Base-by-base conservation (phyloP, 2,113 vertebrate genomes). In the Sylvicapra grimmia region DNA sequence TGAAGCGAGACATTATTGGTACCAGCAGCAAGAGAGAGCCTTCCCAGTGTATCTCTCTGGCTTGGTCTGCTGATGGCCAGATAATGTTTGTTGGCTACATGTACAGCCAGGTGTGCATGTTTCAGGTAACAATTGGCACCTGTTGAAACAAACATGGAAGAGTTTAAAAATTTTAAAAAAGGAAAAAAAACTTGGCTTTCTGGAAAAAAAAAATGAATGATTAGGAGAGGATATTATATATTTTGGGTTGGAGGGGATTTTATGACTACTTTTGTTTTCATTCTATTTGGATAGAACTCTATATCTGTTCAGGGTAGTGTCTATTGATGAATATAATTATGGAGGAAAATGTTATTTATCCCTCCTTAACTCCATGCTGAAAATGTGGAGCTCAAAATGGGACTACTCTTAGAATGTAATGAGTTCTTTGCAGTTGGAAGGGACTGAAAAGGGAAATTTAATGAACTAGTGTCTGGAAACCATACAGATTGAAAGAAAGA, bases 1-100 rank as follows among this genome's bases (percentile, higher is more conserved):
- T 99, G 97, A 99, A 99, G 98, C 99, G 99, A 98, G 99, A 99
- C 98, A 99, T 99, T 97, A 99, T 23, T 23, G n/a, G 68, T 72
- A 72, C n/a, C 4, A 72, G 68, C 19, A 40, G 68, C n/a, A 72
- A 72, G 9, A 40, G n/a, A 72, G 68, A 72, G n/a, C n/a, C n/a
- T 36, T 21, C n/a, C n/a, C n/a, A 72, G n/a, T 72, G 19, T 72
- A 23, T 36, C 19, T 72, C n/a, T 40, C 2, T 40, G 68, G 68
- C n/a, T 40, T 40, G 68, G n/a, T 40, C n/a, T 36, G 19, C n/a
- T 72, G 9, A 72, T 23, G 19, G 68, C n/a, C n/a, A 72, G 2
- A 21, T 21, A 36, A 9, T 72, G 9, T 72, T 72, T 72, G n/a
- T 36, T 36, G n/a, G n/a, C n/a, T 72, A 72, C n/a, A 36, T 72